phyloP scores from a whole-genome alignment of 2,113 vertebrate genomes.

The Piaya cayana region DNA sequence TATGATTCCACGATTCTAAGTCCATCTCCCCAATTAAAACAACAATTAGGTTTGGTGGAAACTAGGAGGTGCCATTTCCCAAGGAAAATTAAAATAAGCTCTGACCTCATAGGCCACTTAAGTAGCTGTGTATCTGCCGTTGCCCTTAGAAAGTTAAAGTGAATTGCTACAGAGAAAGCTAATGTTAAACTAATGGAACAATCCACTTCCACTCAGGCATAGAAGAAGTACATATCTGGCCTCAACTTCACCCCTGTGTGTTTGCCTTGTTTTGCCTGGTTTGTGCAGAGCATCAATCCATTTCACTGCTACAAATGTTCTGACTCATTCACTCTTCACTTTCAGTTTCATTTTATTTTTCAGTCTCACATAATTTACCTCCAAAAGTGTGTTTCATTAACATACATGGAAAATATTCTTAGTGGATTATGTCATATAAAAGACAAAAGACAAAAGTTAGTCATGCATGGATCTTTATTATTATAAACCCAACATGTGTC shows the following conservation, averaged over 20 bases:
- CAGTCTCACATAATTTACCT: neutral
- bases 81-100: neutral
- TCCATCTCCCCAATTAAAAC: neutral
- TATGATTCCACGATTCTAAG: no score
- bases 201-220: neutral
- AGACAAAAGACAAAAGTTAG: neutral
- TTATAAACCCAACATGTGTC: neutral
- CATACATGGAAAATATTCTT: neutral
- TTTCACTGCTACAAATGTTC: neutral
- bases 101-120: neutral
- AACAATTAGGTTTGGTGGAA: neutral
- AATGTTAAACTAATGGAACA: neutral
- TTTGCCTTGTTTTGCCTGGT: neutral
- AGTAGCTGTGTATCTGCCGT: neutral
- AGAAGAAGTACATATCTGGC: neutral
- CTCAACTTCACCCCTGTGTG: neutral
- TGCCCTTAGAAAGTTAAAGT: neutral
- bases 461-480: neutral
- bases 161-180: neutral
- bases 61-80: neutral
- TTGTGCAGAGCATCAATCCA: neutral
- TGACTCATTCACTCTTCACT: neutral
- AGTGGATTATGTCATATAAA: neutral
- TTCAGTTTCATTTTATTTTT: slow-evolving; percentile 26
- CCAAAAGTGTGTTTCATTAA: neutral